Conservation (phyloP, 2,888 invertebrate species). For the Metalampra italica region DNA sequence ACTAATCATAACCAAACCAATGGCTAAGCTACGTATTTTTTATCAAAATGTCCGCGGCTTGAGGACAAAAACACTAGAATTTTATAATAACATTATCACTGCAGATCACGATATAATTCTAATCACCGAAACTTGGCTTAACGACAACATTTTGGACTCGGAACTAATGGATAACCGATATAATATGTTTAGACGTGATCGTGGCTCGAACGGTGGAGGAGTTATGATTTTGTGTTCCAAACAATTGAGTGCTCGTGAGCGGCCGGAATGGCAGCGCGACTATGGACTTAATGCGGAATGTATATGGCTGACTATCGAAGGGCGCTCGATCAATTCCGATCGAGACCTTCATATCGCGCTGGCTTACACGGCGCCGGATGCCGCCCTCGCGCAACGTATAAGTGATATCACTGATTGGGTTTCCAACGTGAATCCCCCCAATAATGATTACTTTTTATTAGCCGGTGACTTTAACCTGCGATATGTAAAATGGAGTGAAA, state of each 20-base stretch:
- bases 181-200: slow-evolving; percentile 12
- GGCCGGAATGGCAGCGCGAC: slow-evolving; percentile 4
- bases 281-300: slow-evolving; percentile 5
- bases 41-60: slow-evolving; percentile 2
- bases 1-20: too few relatives aligned
- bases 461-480: too few relatives aligned
- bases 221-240: slow-evolving; percentile 6
- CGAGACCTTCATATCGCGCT: too few relatives aligned
- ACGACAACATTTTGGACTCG: slow-evolving; percentile 9
- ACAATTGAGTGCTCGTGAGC: slow-evolving; percentile 1
- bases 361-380: too few relatives aligned
- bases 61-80: neutral
- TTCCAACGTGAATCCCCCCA: too few relatives aligned
- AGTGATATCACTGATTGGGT: too few relatives aligned
- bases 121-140: slow-evolving; percentile 12
- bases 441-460: too few relatives aligned
- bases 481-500: too few relatives aligned
- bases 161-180: neutral
- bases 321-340: neutral
- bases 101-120: neutral
- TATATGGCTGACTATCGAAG: slow-evolving; percentile 7
- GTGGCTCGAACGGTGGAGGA: slow-evolving; percentile 11
- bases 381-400: too few relatives aligned
- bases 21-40: neutral
- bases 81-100: neutral